These are phyloP conservation scores for Trachelus iudaicus DNA, from an alignment of 2,888 invertebrate genomes.

Conservation along the genomic window DNA sequence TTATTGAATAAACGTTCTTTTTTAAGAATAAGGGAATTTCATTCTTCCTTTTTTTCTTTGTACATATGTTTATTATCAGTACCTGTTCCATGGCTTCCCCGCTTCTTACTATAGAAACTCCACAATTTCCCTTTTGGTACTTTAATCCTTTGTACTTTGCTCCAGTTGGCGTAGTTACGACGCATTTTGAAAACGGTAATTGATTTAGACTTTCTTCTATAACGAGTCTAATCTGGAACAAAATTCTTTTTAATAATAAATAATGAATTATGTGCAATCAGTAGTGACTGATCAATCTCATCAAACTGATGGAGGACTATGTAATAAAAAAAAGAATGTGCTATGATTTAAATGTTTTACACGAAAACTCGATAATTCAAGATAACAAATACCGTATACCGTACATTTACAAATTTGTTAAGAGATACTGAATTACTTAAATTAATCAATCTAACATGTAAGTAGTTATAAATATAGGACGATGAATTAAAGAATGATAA, in stretches of 20 bases:
- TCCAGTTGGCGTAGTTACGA: conserved; percentile 93
- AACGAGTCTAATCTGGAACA: conserved; percentile 84
- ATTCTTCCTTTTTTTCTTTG: background rate
- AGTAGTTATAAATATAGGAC: background rate
- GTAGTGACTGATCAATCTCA: background rate
- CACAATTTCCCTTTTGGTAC: conserved; percentile 98
- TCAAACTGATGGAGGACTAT: background rate
- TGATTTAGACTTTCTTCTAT: conserved; percentile 99
- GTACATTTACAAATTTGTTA: background rate
- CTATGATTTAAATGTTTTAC: background rate
- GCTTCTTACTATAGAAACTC: conserved; percentile 94
- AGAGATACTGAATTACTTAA: background rate
- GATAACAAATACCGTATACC: background rate
- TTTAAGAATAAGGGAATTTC: conserved; percentile 8
- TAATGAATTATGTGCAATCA: background rate
- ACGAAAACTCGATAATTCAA: background rate
- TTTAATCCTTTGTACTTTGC: conserved; percentile 91
- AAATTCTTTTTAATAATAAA: background rate
- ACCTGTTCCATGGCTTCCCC: conserved; percentile 97
- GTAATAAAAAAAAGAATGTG: background rate
- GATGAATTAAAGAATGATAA: background rate
- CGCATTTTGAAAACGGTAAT: conserved; percentile 90
- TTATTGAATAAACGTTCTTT: background rate
- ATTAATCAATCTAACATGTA: background rate
- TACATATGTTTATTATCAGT: conserved; percentile 15